These are phyloP conservation scores for Tragelaphus oryx DNA, from an alignment of 2,797 vertebrate genomes.

Conservation along the genomic window DNA sequence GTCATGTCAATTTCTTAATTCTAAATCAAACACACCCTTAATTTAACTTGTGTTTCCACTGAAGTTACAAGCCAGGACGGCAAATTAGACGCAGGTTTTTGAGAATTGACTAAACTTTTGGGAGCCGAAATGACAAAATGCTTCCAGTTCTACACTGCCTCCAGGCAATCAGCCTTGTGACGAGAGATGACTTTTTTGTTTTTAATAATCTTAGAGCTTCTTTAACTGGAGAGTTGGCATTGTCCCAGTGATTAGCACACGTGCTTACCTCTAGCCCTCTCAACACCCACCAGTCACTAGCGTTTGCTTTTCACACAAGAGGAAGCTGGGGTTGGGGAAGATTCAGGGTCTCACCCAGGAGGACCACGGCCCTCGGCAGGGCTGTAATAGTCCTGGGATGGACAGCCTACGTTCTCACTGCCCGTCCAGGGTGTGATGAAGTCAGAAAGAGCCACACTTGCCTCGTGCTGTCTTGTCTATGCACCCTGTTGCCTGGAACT, in stretches of 20 bases:
- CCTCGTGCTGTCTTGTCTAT: neutral
- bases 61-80: neutral
- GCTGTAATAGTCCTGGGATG: neutral
- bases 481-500: neutral
- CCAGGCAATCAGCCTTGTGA: neutral
- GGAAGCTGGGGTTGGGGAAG: neutral
- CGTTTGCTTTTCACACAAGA: neutral
- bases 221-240: neutral
- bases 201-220: neutral
- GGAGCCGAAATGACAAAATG: neutral
- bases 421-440: neutral
- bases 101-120: neutral
- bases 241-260: neutral
- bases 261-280: neutral
- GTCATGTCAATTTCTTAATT: neutral
- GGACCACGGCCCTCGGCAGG: rapidly evolving
- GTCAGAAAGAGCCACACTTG: neutral
- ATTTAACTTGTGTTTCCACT: neutral
- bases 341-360: neutral
- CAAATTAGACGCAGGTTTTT: neutral
- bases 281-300: neutral
- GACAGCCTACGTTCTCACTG: neutral
- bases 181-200: neutral
- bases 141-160: neutral
- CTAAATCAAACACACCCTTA: neutral